Conservation (phyloP, 2,797 vertebrate genomes). For the Poecilia picta region DNA sequence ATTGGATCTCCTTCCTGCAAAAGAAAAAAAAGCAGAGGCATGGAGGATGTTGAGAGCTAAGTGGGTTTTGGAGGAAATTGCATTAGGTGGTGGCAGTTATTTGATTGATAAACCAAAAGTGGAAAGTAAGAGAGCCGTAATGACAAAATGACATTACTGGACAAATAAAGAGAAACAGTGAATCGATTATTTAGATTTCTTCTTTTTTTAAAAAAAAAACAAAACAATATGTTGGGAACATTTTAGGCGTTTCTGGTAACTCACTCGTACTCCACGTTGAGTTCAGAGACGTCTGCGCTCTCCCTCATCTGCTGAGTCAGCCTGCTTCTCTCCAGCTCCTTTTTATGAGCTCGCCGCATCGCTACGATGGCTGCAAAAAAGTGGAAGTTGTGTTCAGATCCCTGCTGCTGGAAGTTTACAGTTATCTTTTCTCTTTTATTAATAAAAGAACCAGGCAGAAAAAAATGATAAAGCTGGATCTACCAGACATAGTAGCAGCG, state of each 20-base stretch:
- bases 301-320: constrained; percentile 84
- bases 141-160: neutral
- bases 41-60: neutral
- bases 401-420: neutral
- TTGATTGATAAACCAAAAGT: constrained; percentile 2
- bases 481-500: constrained; percentile 91
- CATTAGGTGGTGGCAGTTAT: neutral
- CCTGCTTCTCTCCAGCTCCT: constrained; percentile 89
- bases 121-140: neutral
- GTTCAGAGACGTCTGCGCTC: constrained; percentile 84
- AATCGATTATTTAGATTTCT: neutral
- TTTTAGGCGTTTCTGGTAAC: constrained; percentile 39
- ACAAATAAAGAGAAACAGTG: neutral
- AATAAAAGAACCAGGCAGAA: neutral
- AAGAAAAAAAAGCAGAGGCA: constrained; percentile 26
- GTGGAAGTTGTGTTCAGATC: neutral
- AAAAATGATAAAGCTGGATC: neutral
- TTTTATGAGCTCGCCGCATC: constrained; percentile 91
- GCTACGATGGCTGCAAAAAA: constrained; percentile 87
- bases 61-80: constrained; percentile 6
- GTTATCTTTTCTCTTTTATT: neutral
- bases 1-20: constrained; percentile 89
- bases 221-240: neutral
- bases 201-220: neutral
- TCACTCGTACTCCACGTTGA: constrained; percentile 88